A percentile compares a stretch with the other conserved stretches of the same genome.
Evolutionary conservation across 2,113 vertebrate species (phyloP).

Genomic region (Forbesichthys papilliferus): DNA sequence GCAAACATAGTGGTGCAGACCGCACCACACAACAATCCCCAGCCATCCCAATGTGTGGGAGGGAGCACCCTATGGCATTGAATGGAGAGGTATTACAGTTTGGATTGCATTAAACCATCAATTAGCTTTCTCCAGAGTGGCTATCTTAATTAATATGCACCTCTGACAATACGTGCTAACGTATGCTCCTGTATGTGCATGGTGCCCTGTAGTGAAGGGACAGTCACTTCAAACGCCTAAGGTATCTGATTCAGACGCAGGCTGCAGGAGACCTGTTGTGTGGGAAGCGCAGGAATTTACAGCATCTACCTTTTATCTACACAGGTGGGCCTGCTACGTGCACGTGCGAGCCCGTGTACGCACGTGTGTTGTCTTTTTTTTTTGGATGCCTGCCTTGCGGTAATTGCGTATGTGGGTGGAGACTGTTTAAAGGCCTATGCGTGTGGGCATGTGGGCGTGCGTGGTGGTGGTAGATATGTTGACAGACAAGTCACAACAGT

Average conservation of each 20-base stretch:
- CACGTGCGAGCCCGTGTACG: constrained; percentile 1
- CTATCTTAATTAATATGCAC: no score
- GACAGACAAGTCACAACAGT: constrained; percentile 69
- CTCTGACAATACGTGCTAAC: no score
- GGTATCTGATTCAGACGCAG: constrained; percentile 80
- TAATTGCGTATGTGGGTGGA: constrained; percentile 1
- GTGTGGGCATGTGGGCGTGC: neutral
- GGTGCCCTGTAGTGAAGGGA: constrained; percentile 40
- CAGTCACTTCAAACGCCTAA: constrained; percentile 69
- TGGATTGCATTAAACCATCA: no score
- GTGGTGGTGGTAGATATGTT: constrained; percentile 18
- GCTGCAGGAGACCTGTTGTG: constrained; percentile 72
- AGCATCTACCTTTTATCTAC: constrained; percentile 79
- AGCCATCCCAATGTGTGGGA: no score
- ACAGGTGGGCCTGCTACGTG: constrained; percentile 71
- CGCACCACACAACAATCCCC: no score
- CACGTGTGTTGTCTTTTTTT: constrained; percentile 8
- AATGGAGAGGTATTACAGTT: no score
- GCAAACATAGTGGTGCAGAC: no score
- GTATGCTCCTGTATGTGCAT: constrained; percentile 2
- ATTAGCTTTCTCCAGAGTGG: no score
- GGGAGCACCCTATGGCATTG: no score
- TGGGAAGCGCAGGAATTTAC: constrained; percentile 77
- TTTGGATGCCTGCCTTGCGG: neutral
- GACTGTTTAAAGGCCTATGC: constrained; percentile 7